Evolutionary conservation across 2,888 invertebrate species (phyloP).

Genomic region (Timema cristinae): DNA sequence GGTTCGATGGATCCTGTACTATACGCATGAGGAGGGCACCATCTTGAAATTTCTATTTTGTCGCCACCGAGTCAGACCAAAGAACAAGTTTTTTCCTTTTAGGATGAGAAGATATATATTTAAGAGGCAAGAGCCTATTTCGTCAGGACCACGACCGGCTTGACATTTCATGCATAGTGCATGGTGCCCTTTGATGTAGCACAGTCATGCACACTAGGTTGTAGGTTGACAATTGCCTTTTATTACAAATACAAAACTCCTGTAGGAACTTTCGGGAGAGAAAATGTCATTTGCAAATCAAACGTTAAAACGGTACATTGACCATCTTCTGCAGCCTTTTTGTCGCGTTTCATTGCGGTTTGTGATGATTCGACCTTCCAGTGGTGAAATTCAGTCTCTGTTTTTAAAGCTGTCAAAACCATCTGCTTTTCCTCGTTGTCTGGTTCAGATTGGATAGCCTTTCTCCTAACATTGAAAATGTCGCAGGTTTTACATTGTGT

Average conservation of each 20-base stretch:
- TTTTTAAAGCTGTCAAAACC: too few species aligned
- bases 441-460: conserved; percentile 2
- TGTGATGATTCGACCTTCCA: neutral
- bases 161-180: neutral
- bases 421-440: too few species aligned
- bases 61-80: conserved; percentile 4
- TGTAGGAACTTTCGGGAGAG: conserved; percentile 7
- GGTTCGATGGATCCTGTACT: neutral
- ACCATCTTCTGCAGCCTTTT: conserved; percentile 12
- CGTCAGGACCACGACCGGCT: conserved; percentile 6
- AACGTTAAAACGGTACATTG: conserved; percentile 3
- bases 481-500: conserved; percentile 5
- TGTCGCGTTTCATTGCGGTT: neutral
- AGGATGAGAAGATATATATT: conserved; percentile 6
- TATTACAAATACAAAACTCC: conserved; percentile 1
- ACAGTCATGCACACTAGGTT: conserved; percentile 9
- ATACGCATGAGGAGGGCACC: neutral
- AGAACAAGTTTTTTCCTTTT: neutral
- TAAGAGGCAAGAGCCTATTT: conserved; percentile 11
- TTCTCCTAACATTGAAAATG: neutral
- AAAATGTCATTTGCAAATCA: conserved; percentile 6
- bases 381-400: too few species aligned
- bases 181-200: conserved; percentile 9
- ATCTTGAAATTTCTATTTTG: neutral
- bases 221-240: conserved; percentile 3